Conservation (phyloP, 2,113 vertebrate genomes). For the Heterotis niloticus region DNA sequence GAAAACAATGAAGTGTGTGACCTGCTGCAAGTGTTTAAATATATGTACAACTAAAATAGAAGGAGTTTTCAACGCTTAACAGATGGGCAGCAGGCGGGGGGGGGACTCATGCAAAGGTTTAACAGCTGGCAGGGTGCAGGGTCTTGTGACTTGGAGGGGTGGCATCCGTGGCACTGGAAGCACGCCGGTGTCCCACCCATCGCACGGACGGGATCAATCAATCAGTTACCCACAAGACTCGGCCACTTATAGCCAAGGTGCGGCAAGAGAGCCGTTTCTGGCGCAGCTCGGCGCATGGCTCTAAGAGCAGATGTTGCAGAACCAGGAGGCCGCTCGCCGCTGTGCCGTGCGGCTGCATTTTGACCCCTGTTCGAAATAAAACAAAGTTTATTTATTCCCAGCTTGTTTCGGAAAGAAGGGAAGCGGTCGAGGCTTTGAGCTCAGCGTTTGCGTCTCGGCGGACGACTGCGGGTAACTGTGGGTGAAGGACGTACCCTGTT, state of each 20-base stretch:
- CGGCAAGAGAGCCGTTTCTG: background rate
- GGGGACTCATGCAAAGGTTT: constrained; percentile 8
- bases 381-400: background rate
- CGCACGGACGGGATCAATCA: background rate
- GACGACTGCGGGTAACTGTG: background rate
- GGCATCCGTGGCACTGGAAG: constrained; percentile 8
- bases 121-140: constrained; percentile 12
- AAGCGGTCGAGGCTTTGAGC: background rate
- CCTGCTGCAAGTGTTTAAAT: background rate
- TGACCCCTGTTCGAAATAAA: background rate
- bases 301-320: background rate
- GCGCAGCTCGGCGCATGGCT: background rate
- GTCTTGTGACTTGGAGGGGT: constrained; percentile 13
- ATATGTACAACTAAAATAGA: constrained; percentile 16
- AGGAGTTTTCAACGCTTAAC: constrained; percentile 13
- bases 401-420: background rate
- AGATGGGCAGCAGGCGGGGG: background rate
- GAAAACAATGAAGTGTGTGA: background rate
- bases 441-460: background rate
- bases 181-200: background rate
- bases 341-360: background rate
- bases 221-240: background rate
- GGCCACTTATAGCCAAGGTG: too few relatives aligned
- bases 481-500: constrained; percentile 1
- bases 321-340: background rate